Evolutionary conservation across 2,888 invertebrate genomes (phyloP).

Genomic region (Yponomeuta evonymella): DNA sequence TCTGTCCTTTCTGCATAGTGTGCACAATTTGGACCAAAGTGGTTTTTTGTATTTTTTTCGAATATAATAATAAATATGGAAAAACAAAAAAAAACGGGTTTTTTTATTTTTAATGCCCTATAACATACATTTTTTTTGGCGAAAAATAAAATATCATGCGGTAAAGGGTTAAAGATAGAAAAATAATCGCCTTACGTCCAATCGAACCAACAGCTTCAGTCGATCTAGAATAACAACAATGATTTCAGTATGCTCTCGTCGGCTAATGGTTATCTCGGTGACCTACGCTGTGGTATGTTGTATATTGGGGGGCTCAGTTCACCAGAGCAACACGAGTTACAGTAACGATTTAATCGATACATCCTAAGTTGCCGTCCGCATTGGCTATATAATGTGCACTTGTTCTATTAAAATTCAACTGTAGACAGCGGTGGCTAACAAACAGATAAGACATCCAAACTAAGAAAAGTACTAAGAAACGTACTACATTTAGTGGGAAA

Average conservation of each 20-base stretch:
- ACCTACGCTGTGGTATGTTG: background rate
- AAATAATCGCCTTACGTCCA: background rate
- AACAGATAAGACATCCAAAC: too few species aligned
- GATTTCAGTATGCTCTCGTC: background rate
- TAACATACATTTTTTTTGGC: too few species aligned
- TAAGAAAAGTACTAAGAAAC: too few species aligned
- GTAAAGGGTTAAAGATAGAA: background rate
- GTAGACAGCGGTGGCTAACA: too few species aligned
- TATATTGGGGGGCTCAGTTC: background rate
- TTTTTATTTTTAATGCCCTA: too few species aligned
- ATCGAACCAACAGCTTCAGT: background rate
- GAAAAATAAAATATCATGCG: too few species aligned
- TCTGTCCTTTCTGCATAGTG: too few species aligned
- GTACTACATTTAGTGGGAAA: too few species aligned
- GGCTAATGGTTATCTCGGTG: background rate
- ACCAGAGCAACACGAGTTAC: background rate
- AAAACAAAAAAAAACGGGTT: too few species aligned
- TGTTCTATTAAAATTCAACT: conserved; percentile 8
- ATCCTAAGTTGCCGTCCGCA: background rate
- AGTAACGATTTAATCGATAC: conserved; percentile 11
- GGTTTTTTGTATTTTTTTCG: too few species aligned
- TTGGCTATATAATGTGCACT: background rate
- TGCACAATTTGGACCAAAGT: too few species aligned
- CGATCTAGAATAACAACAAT: conserved; percentile 9
- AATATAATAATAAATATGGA: too few species aligned